Conservation (phyloP, 2,888 invertebrate species). For the Cabera pusaria region DNA sequence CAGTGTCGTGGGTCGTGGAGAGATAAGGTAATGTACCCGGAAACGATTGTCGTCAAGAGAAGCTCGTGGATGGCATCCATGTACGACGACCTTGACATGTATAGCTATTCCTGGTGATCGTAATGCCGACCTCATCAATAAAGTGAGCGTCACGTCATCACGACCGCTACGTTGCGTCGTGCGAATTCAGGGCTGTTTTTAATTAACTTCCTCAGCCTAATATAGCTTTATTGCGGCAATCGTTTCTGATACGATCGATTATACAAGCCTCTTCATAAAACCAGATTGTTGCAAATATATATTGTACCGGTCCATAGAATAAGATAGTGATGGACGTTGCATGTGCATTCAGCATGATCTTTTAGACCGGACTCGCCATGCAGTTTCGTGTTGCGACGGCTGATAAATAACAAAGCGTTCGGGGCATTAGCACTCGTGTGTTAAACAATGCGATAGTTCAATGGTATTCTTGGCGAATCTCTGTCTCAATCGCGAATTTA, state of each 20-base stretch:
- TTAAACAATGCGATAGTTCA: constrained; percentile 49
- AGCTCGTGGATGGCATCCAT: constrained; percentile 28
- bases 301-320: too few relatives aligned
- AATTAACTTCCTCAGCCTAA: constrained; percentile 58
- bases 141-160: constrained; percentile 53
- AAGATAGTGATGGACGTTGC: too few relatives aligned
- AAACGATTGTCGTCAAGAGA: constrained; percentile 47
- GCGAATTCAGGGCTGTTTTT: constrained; percentile 55
- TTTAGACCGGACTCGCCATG: constrained; percentile 6
- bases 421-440: constrained; percentile 35
- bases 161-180: constrained; percentile 43
- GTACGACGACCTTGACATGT: constrained; percentile 63
- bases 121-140: constrained; percentile 60
- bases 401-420: constrained; percentile 23
- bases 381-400: constrained; percentile 15
- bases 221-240: constrained; percentile 39
- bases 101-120: constrained; percentile 49
- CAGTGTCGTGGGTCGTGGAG: constrained; percentile 45
- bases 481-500: constrained; percentile 70
- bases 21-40: constrained; percentile 54
- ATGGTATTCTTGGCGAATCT: constrained; percentile 61
- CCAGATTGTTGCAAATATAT: background rate
- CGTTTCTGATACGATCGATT: constrained; percentile 12
- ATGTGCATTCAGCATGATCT: constrained; percentile 4
- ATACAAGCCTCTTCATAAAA: background rate